Evolutionary conservation across 2,113 vertebrate species (phyloP), one percentile per base, ranked within the genome.

Genomic region (Neotoma lepida): DNA sequence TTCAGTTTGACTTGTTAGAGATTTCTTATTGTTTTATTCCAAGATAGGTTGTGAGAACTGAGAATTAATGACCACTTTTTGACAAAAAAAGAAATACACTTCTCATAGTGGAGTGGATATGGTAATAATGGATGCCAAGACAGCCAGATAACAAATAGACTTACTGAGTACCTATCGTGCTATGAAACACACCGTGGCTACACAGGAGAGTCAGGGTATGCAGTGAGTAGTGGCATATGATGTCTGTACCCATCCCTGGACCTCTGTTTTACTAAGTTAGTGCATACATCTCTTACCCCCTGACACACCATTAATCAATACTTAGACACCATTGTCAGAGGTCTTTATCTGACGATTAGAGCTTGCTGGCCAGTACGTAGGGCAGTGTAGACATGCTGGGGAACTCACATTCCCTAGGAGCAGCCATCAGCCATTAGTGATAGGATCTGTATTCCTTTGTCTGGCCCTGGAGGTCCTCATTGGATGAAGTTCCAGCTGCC

Each of bases 21-120:
- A 86, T 54, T 95, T 88, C 49, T 74, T 88, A 26, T 89, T 56
- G 10, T 39, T 85, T 93, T 94, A 41, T 92, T 61, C 24, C 89
- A 26, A 89, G 24, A 33, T 12, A 90, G 66, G 46, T 85, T 14
- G 77, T 77, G 46, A 89, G 61, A 94, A 35, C 56, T 78, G 20
- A 89, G 28, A 86, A 80, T 28, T 71, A 49, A 49, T 91, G 61
- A 14, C 33, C 81, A 88, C 39, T 35, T 95, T 95, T 86, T 68
- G 41, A 82, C 4, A 26, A 17, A 73, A 51, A 22, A 39, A 39
- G 4, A 68, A 64, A 80, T 87, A 4, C 35, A 51, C 15, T 76
- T 70, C 56, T 85, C 85, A 46, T 15, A 88, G n/a, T 51, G 18
- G 22, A 46, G 26, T 44, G 22, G 41, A 70, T 87, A 39, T 78